Evolutionary conservation across 2,113 vertebrate genomes (phyloP), one percentile per base, ranked within the genome.

Genomic region (Lagenorhynchus albirostris): DNA sequence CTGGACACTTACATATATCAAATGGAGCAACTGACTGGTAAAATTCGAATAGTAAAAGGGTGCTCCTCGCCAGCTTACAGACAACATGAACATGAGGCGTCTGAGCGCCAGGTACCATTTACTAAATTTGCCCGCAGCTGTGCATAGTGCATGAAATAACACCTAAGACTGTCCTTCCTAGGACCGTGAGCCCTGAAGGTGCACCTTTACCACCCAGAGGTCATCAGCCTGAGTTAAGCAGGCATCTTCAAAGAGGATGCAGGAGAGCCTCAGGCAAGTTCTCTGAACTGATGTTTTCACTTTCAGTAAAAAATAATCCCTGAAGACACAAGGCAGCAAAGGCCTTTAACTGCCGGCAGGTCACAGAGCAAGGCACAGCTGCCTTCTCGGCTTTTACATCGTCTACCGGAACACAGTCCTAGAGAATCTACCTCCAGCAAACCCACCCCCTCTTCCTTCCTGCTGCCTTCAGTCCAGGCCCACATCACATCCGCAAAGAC

Each of bases 81-180:
- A 80, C 71, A 76, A 53, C 33, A 65, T 0, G n/a, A 47, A 65
- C 21, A 1, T 8, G 3, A 73, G 23, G 71, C 6, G 15, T 44
- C 1, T 77, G 67, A 29, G 31, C 12, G 33, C 20, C 29, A n/a
- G 0, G 26, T 0, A 21, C 71, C 2, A 0, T 4, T 29, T 26
- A 85, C 5, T 41, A n/a, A 21, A 36, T 36, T 1, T 94, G 41
- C 33, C 65, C 33, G 23, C 1, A 7, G 70, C 90, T 44, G 11
- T 47, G n/a, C 33, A 5, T 2, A 44, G 44, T 47, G 41, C 62
- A 55, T 6, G 29, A 92, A 76, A 29, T 33, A 25, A 36, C 18
- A 80, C 0, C 1, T 6, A 53, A 0, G 0, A 0, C 58, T 4
- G 0, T 67, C 76, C 76, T 70, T 86, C 60, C 68, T 82, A 50